Conservation (phyloP, 1,140 invertebrate genomes). For the Hypothenemus hampei region DNA sequence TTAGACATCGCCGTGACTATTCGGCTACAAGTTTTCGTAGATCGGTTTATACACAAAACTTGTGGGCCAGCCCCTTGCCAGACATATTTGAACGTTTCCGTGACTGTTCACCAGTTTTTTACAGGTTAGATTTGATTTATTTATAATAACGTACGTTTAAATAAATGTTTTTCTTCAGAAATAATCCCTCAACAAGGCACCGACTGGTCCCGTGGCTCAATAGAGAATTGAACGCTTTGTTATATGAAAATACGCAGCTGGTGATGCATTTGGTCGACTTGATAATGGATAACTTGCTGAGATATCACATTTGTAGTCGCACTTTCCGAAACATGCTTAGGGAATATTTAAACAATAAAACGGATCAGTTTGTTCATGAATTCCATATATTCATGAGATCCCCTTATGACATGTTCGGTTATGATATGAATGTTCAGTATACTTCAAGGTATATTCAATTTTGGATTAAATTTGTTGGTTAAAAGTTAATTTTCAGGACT, state of each 20-base stretch:
- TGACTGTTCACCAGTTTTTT: constrained; percentile 71
- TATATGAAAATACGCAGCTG: constrained; percentile 56
- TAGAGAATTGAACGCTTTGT: constrained; percentile 72
- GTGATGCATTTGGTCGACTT: constrained; percentile 60
- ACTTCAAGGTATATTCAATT: constrained; percentile 10
- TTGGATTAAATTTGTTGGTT: neutral
- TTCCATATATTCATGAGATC: constrained; percentile 80
- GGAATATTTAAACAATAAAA: constrained; percentile 55
- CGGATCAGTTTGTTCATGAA: constrained; percentile 85
- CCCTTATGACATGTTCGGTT: constrained; percentile 76
- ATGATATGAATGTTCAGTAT: constrained; percentile 56
- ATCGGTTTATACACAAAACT: constrained; percentile 68
- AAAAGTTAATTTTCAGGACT: constrained; percentile 14
- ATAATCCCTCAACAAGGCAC: constrained; percentile 72
- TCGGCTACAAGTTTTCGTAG: constrained; percentile 50
- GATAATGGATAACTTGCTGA: constrained; percentile 64
- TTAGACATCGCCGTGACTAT: constrained; percentile 28
- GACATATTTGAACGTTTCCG: constrained; percentile 62
- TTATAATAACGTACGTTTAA: neutral
- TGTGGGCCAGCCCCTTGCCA: constrained; percentile 65
- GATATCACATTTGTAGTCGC: constrained; percentile 65
- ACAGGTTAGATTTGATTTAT: constrained; percentile 54
- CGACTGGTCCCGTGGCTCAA: constrained; percentile 84
- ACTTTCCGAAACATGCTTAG: constrained; percentile 62
- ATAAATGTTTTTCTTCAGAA: constrained; percentile 46